phyloP scores from a whole-genome alignment of 2,113 vertebrate species.

The Spermophilus dauricus region DNA sequence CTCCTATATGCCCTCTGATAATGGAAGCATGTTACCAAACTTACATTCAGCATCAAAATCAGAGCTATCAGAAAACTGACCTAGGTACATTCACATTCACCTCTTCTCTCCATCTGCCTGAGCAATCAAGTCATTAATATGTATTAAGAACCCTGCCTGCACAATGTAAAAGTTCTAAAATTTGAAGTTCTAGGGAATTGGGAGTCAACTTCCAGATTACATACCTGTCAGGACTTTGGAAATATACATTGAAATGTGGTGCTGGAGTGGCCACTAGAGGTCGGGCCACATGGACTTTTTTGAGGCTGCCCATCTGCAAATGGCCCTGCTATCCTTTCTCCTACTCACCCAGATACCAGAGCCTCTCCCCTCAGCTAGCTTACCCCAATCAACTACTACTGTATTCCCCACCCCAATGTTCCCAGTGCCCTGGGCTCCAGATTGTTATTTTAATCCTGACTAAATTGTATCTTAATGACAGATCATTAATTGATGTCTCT shows the following conservation, averaged over 20 bases:
- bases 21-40: background rate
- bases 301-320: background rate
- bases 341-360: background rate
- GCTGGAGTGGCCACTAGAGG: background rate
- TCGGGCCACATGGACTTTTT: background rate
- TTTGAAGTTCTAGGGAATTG: background rate
- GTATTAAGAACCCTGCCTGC: background rate
- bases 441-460: background rate
- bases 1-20: background rate
- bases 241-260: background rate
- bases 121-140: background rate
- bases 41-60: background rate
- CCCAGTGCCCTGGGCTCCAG: background rate
- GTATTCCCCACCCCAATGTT: background rate
- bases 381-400: background rate
- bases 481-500: background rate
- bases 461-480: background rate
- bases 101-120: background rate
- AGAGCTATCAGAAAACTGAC: background rate
- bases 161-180: constrained; percentile 3
- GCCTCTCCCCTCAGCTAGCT: background rate
- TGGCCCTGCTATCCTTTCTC: background rate
- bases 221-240: background rate
- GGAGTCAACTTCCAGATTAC: background rate
- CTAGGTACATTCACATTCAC: background rate